phyloP scores from a whole-genome alignment of 2,888 invertebrate genomes.

The Kuschelorhynchus macadamiae region DNA sequence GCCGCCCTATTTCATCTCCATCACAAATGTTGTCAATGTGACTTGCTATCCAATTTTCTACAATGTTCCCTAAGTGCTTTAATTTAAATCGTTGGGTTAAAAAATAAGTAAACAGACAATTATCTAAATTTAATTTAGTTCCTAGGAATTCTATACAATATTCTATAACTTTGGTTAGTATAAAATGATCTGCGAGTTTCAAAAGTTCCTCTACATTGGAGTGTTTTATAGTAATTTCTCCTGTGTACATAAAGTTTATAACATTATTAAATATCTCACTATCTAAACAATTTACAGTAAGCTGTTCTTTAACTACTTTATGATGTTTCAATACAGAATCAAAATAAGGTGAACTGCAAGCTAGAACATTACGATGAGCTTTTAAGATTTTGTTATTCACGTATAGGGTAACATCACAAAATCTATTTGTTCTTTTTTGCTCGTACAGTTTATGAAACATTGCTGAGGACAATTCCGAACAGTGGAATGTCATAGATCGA shows the following conservation, averaged over 20 bases:
- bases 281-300: slow-evolving; percentile 73
- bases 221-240: slow-evolving; percentile 73
- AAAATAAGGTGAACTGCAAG: slow-evolving; percentile 77
- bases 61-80: slow-evolving; percentile 72
- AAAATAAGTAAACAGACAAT: slow-evolving; percentile 75
- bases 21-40: slow-evolving; percentile 71
- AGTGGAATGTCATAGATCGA: slow-evolving; percentile 65
- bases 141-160: slow-evolving; percentile 78
- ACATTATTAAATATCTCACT: slow-evolving; percentile 73
- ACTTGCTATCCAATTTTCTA: slow-evolving; percentile 71
- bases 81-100: slow-evolving; percentile 75
- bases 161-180: slow-evolving; percentile 73
- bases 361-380: slow-evolving; percentile 76
- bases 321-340: slow-evolving; percentile 74
- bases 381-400: slow-evolving; percentile 73
- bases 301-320: slow-evolving; percentile 71
- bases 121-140: slow-evolving; percentile 74
- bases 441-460: slow-evolving; percentile 67
- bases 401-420: slow-evolving; percentile 75
- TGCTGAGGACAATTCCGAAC: slow-evolving; percentile 63
- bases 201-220: slow-evolving; percentile 75
- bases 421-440: slow-evolving; percentile 73
- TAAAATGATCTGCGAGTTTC: slow-evolving; percentile 75
- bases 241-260: slow-evolving; percentile 78
- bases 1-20: slow-evolving; percentile 71